Conservation (phyloP, 2,797 vertebrate species). For the Telmatherina bonti region DNA sequence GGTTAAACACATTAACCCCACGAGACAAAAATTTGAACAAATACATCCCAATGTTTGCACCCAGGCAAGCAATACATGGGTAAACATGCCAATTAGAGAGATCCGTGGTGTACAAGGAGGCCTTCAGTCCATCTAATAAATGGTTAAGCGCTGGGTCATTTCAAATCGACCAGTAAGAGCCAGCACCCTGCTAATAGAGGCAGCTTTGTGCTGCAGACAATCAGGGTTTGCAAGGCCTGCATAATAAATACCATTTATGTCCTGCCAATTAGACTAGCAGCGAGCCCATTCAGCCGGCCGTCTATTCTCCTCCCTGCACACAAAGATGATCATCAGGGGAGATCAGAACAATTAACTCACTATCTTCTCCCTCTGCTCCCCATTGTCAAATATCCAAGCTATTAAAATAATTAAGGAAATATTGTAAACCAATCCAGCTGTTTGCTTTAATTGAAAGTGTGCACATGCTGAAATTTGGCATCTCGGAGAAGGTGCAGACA, state of each 20-base stretch:
- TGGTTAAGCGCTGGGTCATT: slow-evolving; percentile 78
- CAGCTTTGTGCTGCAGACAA: slow-evolving; percentile 81
- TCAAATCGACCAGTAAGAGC: slow-evolving; percentile 77
- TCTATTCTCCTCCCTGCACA: slow-evolving; percentile 78
- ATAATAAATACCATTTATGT: slow-evolving; percentile 85
- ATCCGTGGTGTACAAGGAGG: slow-evolving; percentile 75
- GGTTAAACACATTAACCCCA: slow-evolving; percentile 75
- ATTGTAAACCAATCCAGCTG: slow-evolving; percentile 84
- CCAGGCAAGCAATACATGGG: slow-evolving; percentile 68
- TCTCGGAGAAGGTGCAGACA: slow-evolving; percentile 48
- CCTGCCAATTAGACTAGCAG: slow-evolving; percentile 83
- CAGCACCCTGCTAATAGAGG: slow-evolving; percentile 80
- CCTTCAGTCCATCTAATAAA: slow-evolving; percentile 80
- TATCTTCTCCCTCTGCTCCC: slow-evolving; percentile 74
- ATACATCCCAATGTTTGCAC: slow-evolving; percentile 62
- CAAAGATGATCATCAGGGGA: slow-evolving; percentile 83
- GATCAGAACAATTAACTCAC: slow-evolving; percentile 84
- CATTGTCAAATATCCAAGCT: slow-evolving; percentile 80
- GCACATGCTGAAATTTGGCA: slow-evolving; percentile 70
- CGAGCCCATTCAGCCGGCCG: slow-evolving; percentile 76
- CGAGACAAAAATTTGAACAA: slow-evolving; percentile 72
- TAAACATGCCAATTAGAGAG: slow-evolving; percentile 83
- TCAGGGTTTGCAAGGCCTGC: slow-evolving; percentile 79
- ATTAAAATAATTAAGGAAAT: slow-evolving; percentile 86
- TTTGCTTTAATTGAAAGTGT: slow-evolving; percentile 82